Percentiles rank a stretch among this genome's conserved stretches.
Evolutionary conservation across 1,140 invertebrate species (phyloP).

Genomic region (Asbolus verrucosus): DNA sequence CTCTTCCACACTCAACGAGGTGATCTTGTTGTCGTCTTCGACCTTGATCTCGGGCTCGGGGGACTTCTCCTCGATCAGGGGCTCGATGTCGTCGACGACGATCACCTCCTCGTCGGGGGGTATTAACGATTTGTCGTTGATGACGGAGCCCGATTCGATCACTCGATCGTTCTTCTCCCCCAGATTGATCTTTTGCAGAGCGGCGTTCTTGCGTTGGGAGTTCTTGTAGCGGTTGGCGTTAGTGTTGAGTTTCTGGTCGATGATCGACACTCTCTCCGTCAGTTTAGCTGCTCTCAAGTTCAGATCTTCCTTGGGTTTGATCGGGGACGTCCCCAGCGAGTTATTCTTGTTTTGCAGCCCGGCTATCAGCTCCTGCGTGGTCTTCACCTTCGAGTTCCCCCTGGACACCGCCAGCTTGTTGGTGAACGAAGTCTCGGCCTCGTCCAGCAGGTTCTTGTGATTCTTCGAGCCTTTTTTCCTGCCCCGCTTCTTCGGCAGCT

Average conservation of each 20-base stretch:
- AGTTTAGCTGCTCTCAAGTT: slow-evolving; percentile 63
- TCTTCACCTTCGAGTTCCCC: slow-evolving; percentile 82
- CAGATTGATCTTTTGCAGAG: neutral
- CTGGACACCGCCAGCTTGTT: slow-evolving; percentile 74
- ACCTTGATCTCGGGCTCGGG: neutral
- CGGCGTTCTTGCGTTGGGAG: slow-evolving; percentile 54
- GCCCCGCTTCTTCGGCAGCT: slow-evolving; percentile 72
- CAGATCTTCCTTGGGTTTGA: slow-evolving; percentile 60
- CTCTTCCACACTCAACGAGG: slow-evolving; percentile 59
- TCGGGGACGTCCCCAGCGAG: slow-evolving; percentile 55
- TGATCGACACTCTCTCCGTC: slow-evolving; percentile 63
- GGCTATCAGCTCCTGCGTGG: slow-evolving; percentile 84
- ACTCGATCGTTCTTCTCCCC: slow-evolving; percentile 51
- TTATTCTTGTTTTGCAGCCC: slow-evolving; percentile 77
- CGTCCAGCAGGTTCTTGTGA: slow-evolving; percentile 66
- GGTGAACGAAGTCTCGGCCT: slow-evolving; percentile 70
- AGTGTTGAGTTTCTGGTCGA: slow-evolving; percentile 63
- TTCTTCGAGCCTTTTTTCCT: slow-evolving; percentile 79
- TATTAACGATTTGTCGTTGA: slow-evolving; percentile 57
- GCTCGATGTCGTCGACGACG: slow-evolving; percentile 52
- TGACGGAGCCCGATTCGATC: slow-evolving; percentile 60
- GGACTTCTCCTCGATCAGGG: neutral
- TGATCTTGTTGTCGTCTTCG: slow-evolving; percentile 19
- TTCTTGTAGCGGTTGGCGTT: slow-evolving; percentile 61
- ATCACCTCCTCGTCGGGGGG: slow-evolving; percentile 53